Percentiles rank a stretch among this genome's conserved stretches.
These are phyloP conservation scores for Vollenhovia emeryi DNA, from an alignment of 1,140 invertebrate species.

Conservation along the genomic window DNA sequence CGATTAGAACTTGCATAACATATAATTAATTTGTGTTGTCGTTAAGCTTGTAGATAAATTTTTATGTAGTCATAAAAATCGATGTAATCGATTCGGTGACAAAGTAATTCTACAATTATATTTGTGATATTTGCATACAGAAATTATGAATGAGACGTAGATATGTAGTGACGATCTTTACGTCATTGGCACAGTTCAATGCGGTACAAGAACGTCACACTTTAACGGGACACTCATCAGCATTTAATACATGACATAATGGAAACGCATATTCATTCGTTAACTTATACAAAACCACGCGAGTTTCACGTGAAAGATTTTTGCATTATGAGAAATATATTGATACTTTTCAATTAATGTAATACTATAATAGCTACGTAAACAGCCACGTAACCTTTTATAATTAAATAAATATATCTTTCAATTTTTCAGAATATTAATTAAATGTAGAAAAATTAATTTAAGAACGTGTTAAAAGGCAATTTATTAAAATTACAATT, in stretches of 20 bases:
- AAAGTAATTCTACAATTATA: not conserved
- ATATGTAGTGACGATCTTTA: not conserved
- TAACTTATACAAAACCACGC: not conserved
- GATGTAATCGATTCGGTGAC: not conserved
- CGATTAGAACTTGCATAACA: conserved; percentile 7
- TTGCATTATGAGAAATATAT: not conserved
- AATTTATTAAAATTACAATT: conserved; percentile 6
- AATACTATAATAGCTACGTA: not conserved
- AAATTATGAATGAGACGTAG: not conserved
- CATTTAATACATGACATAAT: conserved; percentile 16
- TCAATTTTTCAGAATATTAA: not conserved
- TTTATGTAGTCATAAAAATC: conserved; percentile 15
- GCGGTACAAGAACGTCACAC: not conserved
- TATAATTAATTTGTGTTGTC: not conserved
- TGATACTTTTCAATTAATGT: not conserved
- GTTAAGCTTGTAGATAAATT: not conserved
- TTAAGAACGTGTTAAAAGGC: not conserved
- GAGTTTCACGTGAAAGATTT: conserved; percentile 17
- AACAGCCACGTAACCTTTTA: not conserved
- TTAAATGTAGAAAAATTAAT: not conserved
- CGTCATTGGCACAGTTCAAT: conserved; percentile 21
- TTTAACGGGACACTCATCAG: not conserved
- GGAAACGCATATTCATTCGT: conserved; percentile 8
- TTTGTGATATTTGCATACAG: not conserved
- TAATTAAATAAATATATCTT: not conserved